Base-by-base conservation (phyloP, 2,113 vertebrate species). In the Xenopus laevis region DNA sequence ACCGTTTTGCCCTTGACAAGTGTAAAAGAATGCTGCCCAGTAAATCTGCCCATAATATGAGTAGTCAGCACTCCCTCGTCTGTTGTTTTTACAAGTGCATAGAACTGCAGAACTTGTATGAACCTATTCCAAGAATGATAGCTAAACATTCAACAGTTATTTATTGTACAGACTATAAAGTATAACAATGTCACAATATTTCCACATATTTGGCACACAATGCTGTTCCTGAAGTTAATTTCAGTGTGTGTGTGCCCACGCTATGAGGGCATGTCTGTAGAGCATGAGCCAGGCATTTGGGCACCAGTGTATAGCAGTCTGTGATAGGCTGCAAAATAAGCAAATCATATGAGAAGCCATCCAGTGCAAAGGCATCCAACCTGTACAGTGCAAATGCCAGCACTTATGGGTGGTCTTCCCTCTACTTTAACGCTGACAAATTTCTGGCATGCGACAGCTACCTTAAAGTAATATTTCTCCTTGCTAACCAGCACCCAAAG, bases 371-470 rank as follows among this genome's bases (percentile, higher is more conserved):
- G 47, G 44, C 45, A 21, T 67, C 65, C 65, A 67, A 50, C 27
- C 65, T 23, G 46, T 18, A 50, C 11, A 50, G 30, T 63, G 46
- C 50, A 66, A 63, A 69, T 50, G 33, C 73, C 46, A 69, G 57
- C 7, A 70, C 44, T 57, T 77, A 70, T 77, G 66, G 59, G 74
- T 77, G 74, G 74, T 77, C 74, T 61, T 57, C 20, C 59, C 55
- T 69, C 60, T 77, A 45, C 69, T 70, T 69, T 64, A 55, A 55
- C 23, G 52, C 23, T 76, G 66, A 76, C 73, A 76, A 17, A 20
- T 63, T 63, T 69, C 60, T 77, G 74, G 66, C 74, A 64, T 45
- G 33, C 23, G 23, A 3, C 59, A 55, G 33, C 45, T 64, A 63
- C 62, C 18, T 63, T 15, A 63, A 62, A 62, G 55, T 23, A 61